Evolutionary conservation across 2,888 invertebrate species (phyloP).

Genomic region (Lasioglossum marginatum): DNA sequence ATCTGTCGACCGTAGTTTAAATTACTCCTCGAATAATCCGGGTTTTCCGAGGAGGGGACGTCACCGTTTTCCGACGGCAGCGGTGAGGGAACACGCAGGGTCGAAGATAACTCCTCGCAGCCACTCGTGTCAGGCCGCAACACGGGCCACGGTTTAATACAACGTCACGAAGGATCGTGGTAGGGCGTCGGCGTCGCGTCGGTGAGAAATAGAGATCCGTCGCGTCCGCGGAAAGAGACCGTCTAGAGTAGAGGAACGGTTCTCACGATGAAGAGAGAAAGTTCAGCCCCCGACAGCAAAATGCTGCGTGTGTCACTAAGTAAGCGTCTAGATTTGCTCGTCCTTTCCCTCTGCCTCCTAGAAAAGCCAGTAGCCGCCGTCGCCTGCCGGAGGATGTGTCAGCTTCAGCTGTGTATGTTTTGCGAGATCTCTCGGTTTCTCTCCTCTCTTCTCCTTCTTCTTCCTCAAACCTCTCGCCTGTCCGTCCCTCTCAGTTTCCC

Average conservation of each 20-base stretch:
- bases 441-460: conserved; percentile 53
- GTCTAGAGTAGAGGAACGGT: conserved; percentile 33
- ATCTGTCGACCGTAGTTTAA: conserved; percentile 63
- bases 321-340: conserved; percentile 77
- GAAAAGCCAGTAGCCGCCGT: conserved; percentile 69
- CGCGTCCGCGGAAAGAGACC: conserved; percentile 44
- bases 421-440: conserved; percentile 68
- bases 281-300: conserved; percentile 68
- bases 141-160: conserved; percentile 71
- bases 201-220: conserved; percentile 46
- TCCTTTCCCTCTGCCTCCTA: conserved; percentile 61
- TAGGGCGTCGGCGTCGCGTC: conserved; percentile 26
- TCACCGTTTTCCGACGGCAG: conserved; percentile 1
- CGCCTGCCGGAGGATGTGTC: conserved; percentile 76
- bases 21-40: conserved; percentile 63
- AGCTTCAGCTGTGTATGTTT: conserved; percentile 79
- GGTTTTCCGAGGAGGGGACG: background rate
- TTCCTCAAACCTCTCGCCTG: conserved; percentile 12
- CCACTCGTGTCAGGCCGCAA: conserved; percentile 74
- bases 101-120: conserved; percentile 49
- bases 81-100: conserved; percentile 15
- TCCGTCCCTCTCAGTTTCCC: background rate
- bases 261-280: conserved; percentile 53
- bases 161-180: conserved; percentile 58
- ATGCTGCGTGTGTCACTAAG: conserved; percentile 77